Conservation (phyloP, 1,140 invertebrate genomes). For the Venustaconcha ellipsiformis region DNA sequence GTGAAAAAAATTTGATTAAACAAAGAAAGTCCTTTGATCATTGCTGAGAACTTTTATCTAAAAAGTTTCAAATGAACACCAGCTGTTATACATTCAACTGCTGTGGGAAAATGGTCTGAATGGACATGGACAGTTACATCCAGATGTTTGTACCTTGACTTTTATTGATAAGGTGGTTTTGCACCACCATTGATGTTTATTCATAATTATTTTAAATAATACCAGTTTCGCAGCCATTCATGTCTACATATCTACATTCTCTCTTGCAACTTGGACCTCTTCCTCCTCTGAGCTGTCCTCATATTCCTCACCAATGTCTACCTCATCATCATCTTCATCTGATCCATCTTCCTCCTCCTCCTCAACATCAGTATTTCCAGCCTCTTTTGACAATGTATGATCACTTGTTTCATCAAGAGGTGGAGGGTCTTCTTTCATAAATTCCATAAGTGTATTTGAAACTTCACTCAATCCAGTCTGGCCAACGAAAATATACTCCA, state of each 20-base stretch:
- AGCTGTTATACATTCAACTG: too few relatives aligned
- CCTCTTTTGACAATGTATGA: background rate
- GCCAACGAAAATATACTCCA: slow-evolving; percentile 55
- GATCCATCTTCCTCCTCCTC: slow-evolving; percentile 28
- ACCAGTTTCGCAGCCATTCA: too few relatives aligned
- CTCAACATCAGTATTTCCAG: slow-evolving; percentile 20
- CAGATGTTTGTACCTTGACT: too few relatives aligned
- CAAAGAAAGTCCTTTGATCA: too few relatives aligned
- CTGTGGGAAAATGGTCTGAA: too few relatives aligned
- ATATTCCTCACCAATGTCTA: slow-evolving; percentile 20
- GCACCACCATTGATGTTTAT: too few relatives aligned
- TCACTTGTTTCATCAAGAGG: background rate
- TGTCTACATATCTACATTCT: background rate
- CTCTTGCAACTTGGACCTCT: background rate
- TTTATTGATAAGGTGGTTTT: too few relatives aligned
- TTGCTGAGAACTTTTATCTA: too few relatives aligned
- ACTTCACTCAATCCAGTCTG: slow-evolving; percentile 29
- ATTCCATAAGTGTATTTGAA: slow-evolving; percentile 5
- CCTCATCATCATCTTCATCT: slow-evolving; percentile 24
- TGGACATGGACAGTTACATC: too few relatives aligned
- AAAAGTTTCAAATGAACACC: too few relatives aligned
- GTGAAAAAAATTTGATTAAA: too few relatives aligned
- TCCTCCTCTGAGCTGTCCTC: slow-evolving; percentile 24
- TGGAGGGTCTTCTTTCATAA: slow-evolving; percentile 3
- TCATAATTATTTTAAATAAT: too few relatives aligned